Evolutionary conservation across 1,140 invertebrate genomes (phyloP).

Genomic region (Magallana gigas): DNA sequence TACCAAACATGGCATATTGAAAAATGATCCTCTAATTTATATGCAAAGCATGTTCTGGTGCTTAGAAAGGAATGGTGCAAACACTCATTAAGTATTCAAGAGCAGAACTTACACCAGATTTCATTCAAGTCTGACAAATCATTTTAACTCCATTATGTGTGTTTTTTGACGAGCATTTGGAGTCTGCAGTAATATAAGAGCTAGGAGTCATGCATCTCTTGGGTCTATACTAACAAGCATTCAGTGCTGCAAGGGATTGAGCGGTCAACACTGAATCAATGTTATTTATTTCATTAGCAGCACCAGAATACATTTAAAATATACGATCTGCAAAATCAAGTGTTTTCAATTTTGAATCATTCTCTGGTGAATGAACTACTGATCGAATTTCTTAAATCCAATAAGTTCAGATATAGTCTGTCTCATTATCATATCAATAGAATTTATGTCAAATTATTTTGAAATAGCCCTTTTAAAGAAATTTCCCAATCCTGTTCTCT

Average conservation of each 20-base stretch:
- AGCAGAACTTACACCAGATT: background rate
- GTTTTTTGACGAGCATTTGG: background rate
- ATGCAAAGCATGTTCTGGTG: constrained; percentile 12
- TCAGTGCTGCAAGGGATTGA: background rate
- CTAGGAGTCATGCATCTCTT: background rate
- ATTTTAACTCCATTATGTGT: background rate
- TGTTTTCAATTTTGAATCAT: no score
- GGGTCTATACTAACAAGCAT: background rate
- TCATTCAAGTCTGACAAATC: background rate
- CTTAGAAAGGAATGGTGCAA: background rate
- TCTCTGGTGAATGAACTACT: no score
- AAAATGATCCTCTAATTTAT: constrained; percentile 4
- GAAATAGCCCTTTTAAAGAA: background rate
- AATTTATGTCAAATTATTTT: background rate
- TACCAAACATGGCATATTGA: constrained; percentile 6
- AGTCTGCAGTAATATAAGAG: background rate
- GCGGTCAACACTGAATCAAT: background rate
- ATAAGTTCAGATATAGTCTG: no score
- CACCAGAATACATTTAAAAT: no score
- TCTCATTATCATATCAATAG: no score
- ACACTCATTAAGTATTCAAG: constrained; percentile 25
- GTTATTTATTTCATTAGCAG: background rate
- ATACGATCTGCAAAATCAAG: no score
- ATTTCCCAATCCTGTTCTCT: constrained; percentile 10
- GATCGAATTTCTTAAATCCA: no score